phyloP scores from a whole-genome alignment of 2,797 vertebrate genomes.

The Borostomias antarcticus region DNA sequence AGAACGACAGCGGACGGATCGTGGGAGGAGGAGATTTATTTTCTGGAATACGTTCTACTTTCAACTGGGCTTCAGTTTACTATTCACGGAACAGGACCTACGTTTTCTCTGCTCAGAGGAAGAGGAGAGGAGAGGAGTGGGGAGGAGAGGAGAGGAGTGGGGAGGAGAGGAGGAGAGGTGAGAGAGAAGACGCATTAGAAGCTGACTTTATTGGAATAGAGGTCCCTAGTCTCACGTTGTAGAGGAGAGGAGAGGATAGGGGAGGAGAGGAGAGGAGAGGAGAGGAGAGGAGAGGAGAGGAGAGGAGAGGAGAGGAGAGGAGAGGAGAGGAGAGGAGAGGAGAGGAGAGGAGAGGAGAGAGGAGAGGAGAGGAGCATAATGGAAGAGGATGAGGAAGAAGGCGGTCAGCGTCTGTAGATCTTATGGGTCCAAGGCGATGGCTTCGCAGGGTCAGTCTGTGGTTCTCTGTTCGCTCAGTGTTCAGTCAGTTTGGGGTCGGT shows the following conservation, averaged over 20 bases:
- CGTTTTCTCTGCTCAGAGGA: constrained; percentile 35
- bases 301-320: neutral
- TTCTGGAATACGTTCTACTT: constrained; percentile 55
- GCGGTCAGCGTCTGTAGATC: neutral
- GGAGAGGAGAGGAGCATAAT: neutral
- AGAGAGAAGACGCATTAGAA: neutral
- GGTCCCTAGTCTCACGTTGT: too few relatives aligned
- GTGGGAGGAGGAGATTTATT: constrained; percentile 32
- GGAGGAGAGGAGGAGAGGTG: neutral
- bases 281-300: constrained; percentile 25
- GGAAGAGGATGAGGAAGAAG: neutral
- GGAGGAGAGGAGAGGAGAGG: constrained; percentile 27
- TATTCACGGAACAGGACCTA: constrained; percentile 51
- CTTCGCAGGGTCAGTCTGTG: neutral
- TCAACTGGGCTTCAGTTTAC: constrained; percentile 55
- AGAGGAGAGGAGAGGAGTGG: neutral
- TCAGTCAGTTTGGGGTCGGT: neutral
- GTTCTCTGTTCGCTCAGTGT: neutral
- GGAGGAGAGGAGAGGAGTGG: neutral
- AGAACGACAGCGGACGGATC: constrained; percentile 44
- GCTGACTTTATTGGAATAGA: neutral
- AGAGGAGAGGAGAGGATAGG: constrained; percentile 26
- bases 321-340: neutral
- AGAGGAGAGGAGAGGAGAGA: neutral
- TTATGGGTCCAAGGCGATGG: too few relatives aligned